Evolutionary conservation across 1,140 invertebrate genomes (phyloP).

Genomic region (Temnothorax longispinosus): DNA sequence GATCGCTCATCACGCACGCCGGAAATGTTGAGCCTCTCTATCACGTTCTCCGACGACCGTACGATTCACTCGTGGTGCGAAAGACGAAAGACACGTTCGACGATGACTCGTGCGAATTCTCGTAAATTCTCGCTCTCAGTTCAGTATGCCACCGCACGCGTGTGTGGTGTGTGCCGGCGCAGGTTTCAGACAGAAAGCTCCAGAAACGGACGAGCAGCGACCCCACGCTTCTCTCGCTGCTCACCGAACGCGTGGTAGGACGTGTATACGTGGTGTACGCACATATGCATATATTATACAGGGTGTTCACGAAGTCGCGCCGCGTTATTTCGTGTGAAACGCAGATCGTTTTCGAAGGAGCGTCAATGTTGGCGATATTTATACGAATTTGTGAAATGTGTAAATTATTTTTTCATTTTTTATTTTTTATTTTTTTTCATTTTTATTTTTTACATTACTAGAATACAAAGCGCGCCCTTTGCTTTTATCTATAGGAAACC

Average conservation of each 20-base stretch:
- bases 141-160: background rate
- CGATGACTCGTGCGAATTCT: constrained; percentile 67
- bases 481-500: no score
- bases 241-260: background rate
- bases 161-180: constrained; percentile 57
- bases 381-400: no score
- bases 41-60: constrained; percentile 15
- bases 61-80: background rate
- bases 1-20: constrained; percentile 60
- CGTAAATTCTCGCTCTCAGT: background rate
- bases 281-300: background rate
- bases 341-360: no score
- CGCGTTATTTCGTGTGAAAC: no score
- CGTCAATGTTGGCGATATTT: no score
- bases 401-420: no score
- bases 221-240: constrained; percentile 20
- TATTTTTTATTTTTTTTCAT: no score
- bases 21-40: background rate
- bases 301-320: no score
- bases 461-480: no score
- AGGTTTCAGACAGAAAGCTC: constrained; percentile 70
- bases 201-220: constrained; percentile 66
- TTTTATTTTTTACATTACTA: no score
- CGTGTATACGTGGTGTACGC: background rate
- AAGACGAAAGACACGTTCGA: background rate